A percentile compares a stretch with the other conserved stretches of the same genome.
These are phyloP conservation scores for Himalopsyche tibetana DNA, from an alignment of 2,888 invertebrate genomes.

Conservation along the genomic window DNA sequence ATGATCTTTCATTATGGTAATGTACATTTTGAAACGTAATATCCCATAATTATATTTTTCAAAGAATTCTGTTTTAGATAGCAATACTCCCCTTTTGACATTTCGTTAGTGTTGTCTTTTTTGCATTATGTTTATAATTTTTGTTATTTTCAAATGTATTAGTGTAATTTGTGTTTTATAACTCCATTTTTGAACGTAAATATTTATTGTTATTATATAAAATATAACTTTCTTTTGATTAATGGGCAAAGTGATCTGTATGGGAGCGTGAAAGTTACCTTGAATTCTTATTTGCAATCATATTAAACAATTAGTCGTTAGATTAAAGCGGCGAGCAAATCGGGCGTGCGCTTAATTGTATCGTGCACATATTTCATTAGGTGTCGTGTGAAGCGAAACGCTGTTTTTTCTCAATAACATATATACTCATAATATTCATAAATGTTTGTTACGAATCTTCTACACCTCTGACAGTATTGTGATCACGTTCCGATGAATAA, in stretches of 20 bases:
- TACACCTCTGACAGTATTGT: not conserved
- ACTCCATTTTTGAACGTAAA: not conserved
- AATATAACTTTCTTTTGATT: not conserved
- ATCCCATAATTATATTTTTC: not conserved
- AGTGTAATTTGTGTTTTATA: constrained; percentile 27
- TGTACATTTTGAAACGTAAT: not conserved
- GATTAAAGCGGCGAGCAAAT: constrained; percentile 45
- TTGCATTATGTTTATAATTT: constrained; percentile 49
- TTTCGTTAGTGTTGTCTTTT: constrained; percentile 47
- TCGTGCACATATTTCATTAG: constrained; percentile 55
- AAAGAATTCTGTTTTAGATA: not conserved
- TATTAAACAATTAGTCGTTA: constrained; percentile 56
- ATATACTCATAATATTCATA: constrained; percentile 22
- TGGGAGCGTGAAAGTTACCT: constrained; percentile 64
- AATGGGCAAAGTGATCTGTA: constrained; percentile 7
- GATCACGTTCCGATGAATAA: not conserved
- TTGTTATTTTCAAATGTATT: constrained; percentile 37
- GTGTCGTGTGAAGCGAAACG: constrained; percentile 47
- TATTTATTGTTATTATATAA: not conserved
- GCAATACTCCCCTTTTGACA: constrained; percentile 46
- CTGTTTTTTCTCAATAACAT: constrained; percentile 43
- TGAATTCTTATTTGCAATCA: constrained; percentile 60
- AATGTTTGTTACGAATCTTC: not conserved
- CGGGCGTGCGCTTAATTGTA: constrained; percentile 55
- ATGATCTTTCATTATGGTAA: no score